Evolutionary conservation across 2,888 invertebrate genomes (phyloP).

Genomic region (Monopis laevigella): DNA sequence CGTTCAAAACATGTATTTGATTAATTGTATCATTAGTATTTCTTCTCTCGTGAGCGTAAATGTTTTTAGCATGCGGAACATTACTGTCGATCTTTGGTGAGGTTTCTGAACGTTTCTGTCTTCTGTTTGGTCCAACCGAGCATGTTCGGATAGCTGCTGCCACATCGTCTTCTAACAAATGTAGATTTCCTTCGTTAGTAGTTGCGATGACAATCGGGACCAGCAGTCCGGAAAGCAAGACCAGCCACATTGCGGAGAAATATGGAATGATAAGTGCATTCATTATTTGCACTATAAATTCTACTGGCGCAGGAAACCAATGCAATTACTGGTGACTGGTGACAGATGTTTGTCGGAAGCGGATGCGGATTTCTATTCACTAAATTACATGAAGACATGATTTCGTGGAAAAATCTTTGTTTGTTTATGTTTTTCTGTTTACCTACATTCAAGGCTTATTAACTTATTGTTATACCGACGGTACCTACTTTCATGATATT

Average conservation of each 20-base stretch:
- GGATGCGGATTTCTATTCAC: too few relatives aligned
- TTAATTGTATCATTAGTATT: slow-evolving; percentile 31
- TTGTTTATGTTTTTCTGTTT: too few relatives aligned
- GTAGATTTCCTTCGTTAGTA: slow-evolving; percentile 48
- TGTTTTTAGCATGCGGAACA: slow-evolving; percentile 28
- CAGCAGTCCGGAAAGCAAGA: slow-evolving; percentile 26
- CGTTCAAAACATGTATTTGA: slow-evolving; percentile 34
- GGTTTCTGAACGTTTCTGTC: slow-evolving; percentile 26
- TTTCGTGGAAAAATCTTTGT: too few relatives aligned
- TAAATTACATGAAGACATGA: too few relatives aligned
- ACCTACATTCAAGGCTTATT: too few relatives aligned
- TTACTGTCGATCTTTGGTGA: slow-evolving; percentile 34
- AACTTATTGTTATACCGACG: too few relatives aligned
- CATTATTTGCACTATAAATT: too few relatives aligned
- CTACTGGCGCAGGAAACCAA: slow-evolving; percentile 37
- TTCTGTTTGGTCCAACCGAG: slow-evolving; percentile 16
- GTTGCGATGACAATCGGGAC: slow-evolving; percentile 32
- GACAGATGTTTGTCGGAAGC: slow-evolving; percentile 1
- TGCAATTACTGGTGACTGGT: slow-evolving; percentile 34
- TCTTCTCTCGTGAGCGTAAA: slow-evolving; percentile 38
- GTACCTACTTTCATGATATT: too few relatives aligned
- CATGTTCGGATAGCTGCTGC: slow-evolving; percentile 42
- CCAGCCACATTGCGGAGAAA: slow-evolving; percentile 27
- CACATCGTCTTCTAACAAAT: slow-evolving; percentile 49
- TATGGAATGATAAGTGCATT: neutral